Conservation (phyloP, 2,113 vertebrate species). For the Carlito syrichta region DNA sequence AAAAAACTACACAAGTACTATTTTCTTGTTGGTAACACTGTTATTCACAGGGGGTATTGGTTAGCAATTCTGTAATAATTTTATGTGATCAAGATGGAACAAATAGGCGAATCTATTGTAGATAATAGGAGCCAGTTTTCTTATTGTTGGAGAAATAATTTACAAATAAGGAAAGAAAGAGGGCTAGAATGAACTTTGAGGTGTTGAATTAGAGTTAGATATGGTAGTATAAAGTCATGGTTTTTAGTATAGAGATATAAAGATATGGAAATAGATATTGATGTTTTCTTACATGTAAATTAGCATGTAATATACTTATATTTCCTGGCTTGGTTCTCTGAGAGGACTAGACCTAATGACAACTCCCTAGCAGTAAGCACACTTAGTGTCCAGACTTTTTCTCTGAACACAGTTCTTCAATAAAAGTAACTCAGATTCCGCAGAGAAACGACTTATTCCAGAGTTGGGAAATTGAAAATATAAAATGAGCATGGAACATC, state of each 20-base stretch:
- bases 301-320: neutral
- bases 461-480: neutral
- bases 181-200: neutral
- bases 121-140: neutral
- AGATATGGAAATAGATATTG: neutral
- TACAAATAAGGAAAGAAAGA: neutral
- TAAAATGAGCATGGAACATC: neutral
- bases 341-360: neutral
- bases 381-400: neutral
- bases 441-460: neutral
- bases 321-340: neutral
- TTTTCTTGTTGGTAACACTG: neutral
- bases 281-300: neutral
- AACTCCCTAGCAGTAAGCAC: neutral
- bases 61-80: neutral
- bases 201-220: neutral
- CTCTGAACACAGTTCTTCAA: neutral
- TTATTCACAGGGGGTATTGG: neutral
- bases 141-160: neutral
- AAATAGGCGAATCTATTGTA: neutral
- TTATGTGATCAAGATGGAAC: neutral
- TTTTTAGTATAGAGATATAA: neutral
- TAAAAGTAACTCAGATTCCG: neutral
- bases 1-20: neutral
- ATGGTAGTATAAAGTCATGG: neutral